Evolutionary conservation across 2,888 invertebrate genomes (phyloP).

Genomic region (Lampropteryx suffumata): DNA sequence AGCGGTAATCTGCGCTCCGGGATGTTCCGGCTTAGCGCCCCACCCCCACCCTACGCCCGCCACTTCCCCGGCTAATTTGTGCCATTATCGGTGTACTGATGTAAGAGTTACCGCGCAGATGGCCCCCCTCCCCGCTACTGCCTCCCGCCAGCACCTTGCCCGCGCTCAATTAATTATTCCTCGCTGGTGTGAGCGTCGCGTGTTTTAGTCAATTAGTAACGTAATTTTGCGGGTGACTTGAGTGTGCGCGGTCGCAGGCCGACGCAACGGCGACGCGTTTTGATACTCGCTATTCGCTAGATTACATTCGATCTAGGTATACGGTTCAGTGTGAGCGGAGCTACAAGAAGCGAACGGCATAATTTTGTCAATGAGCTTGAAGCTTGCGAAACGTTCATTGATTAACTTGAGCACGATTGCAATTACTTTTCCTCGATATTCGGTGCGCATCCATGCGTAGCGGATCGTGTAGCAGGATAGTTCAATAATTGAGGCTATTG

Average conservation of each 20-base stretch:
- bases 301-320: conserved; percentile 34
- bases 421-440: conserved; percentile 40
- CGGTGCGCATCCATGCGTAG: conserved; percentile 41
- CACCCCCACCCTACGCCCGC: conserved; percentile 62
- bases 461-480: conserved; percentile 54
- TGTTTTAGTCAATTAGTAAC: conserved; percentile 83
- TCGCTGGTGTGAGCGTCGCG: conserved; percentile 81
- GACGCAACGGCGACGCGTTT: conserved; percentile 51
- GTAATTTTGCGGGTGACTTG: conserved; percentile 83
- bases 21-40: conserved; percentile 83
- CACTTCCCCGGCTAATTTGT: conserved; percentile 82
- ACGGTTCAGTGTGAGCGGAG: conserved; percentile 18
- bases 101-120: conserved; percentile 82
- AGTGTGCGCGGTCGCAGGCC: conserved; percentile 73
- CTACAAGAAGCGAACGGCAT: conserved; percentile 26
- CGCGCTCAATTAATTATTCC: conserved; percentile 82
- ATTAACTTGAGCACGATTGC: conserved; percentile 41
- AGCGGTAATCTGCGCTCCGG: conserved; percentile 83
- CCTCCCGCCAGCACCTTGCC: conserved; percentile 57
- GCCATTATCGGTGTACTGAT: conserved; percentile 83
- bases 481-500: conserved; percentile 73
- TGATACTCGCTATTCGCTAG: conserved; percentile 54
- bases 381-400: conserved; percentile 41
- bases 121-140: conserved; percentile 54
- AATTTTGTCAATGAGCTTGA: conserved; percentile 33